These are phyloP conservation scores for Plotosus lineatus DNA, from an alignment of 2,113 vertebrate genomes.

Conservation along the genomic window DNA sequence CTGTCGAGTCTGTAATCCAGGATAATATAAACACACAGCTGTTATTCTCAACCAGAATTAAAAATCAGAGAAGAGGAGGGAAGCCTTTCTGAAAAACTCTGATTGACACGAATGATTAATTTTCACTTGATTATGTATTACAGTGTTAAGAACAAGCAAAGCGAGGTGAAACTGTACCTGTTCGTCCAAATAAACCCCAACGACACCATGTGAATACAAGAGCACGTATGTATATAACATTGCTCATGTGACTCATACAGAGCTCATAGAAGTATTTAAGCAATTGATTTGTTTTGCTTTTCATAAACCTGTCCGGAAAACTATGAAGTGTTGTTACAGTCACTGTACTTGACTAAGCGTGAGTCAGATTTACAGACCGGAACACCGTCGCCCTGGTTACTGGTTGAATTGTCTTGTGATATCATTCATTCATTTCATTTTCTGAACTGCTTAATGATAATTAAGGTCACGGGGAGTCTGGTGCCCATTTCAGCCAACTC, in stretches of 20 bases:
- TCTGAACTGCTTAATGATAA: too few species aligned
- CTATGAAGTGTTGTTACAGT: not conserved
- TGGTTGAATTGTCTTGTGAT: not conserved
- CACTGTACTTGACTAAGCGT: too few species aligned
- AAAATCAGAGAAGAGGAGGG: not conserved
- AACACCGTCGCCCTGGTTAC: not conserved
- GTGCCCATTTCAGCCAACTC: too few species aligned
- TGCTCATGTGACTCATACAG: not conserved
- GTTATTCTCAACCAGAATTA: not conserved
- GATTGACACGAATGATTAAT: not conserved
- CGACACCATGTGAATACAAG: not conserved
- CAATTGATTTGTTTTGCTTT: not conserved
- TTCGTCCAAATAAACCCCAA: not conserved
- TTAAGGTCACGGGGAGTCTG: too few species aligned
- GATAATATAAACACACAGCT: not conserved
- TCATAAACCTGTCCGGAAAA: not conserved
- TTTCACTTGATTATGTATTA: not conserved
- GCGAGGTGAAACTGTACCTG: too few species aligned
- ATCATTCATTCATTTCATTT: too few species aligned
- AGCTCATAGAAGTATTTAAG: too few species aligned
- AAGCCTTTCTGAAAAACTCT: not conserved
- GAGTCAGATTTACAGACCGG: not conserved
- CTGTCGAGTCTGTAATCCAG: not conserved
- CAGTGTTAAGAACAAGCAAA: too few species aligned
- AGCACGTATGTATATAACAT: not conserved